Conservation (phyloP, 2,888 invertebrate species). For the Taenaris catops region DNA sequence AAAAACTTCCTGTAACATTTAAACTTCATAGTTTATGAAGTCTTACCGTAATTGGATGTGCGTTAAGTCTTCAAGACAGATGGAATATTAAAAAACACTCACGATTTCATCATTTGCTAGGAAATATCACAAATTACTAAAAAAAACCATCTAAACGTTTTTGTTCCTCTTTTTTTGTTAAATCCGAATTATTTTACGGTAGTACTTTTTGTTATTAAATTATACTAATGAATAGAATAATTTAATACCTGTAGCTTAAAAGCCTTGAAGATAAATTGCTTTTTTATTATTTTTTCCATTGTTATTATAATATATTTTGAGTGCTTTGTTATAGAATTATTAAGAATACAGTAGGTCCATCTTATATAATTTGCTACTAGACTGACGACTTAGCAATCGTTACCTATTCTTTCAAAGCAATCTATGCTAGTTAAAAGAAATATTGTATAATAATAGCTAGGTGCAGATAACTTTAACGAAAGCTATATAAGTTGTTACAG, state of each 20-base stretch:
- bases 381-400: no score
- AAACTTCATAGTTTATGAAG: conserved; percentile 3
- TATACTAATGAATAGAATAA: conserved; percentile 23
- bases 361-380: no score
- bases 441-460: no score
- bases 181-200: conserved; percentile 23
- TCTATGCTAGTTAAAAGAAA: no score
- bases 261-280: conserved; percentile 19
- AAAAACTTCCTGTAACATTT: no score
- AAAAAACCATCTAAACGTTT: conserved; percentile 19
- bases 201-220: conserved; percentile 26
- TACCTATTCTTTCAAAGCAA: no score
- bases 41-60: conserved; percentile 13
- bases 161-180: conserved; percentile 14
- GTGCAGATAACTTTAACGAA: no score
- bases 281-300: conserved; percentile 10
- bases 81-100: conserved; percentile 24
- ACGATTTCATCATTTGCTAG: conserved; percentile 37
- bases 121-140: conserved; percentile 30
- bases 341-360: no score
- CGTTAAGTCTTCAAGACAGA: conserved; percentile 14
- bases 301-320: no score
- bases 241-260: conserved; percentile 11
- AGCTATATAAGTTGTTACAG: no score
- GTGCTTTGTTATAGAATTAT: no score